These are phyloP conservation scores for Australoheros scitulus DNA, from an alignment of 2,113 vertebrate genomes.

Conservation along the genomic window DNA sequence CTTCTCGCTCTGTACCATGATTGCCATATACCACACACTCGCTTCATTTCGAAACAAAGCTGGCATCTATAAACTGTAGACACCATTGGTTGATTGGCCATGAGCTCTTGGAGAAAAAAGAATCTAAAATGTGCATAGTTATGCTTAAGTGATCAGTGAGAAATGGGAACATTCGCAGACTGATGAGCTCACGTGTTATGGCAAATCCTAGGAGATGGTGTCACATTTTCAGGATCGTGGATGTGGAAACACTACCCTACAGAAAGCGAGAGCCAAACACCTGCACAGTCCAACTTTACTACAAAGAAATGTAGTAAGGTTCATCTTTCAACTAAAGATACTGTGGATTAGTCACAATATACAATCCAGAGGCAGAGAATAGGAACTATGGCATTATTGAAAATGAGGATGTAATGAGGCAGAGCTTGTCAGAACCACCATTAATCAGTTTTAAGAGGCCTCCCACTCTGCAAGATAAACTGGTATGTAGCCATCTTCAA, in stretches of 20 bases:
- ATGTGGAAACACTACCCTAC: not conserved
- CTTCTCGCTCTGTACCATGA: constrained; percentile 46
- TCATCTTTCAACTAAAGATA: not conserved
- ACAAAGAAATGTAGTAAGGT: not conserved
- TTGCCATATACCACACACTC: constrained; percentile 62
- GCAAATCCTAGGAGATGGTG: constrained; percentile 19
- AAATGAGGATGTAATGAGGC: not conserved
- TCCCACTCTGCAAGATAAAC: not conserved
- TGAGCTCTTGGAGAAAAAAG: constrained; percentile 9
- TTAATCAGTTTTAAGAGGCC: not conserved
- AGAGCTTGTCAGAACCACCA: not conserved
- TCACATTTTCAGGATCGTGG: not conserved
- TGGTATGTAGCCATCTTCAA: not conserved
- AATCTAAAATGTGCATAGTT: constrained; percentile 57
- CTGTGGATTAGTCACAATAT: not conserved
- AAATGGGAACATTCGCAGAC: constrained; percentile 30
- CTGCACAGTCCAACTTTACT: not conserved
- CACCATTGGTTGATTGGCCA: constrained; percentile 54
- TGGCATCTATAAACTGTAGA: constrained; percentile 39
- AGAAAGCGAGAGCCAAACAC: not conserved
- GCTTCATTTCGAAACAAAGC: constrained; percentile 51
- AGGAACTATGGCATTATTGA: not conserved
- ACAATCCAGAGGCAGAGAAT: not conserved
- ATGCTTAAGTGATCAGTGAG: constrained; percentile 40
- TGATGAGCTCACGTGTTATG: constrained; percentile 42